Evolutionary conservation across 2,888 invertebrate genomes (phyloP).

Genomic region (Exephanes ischioxanthus): DNA sequence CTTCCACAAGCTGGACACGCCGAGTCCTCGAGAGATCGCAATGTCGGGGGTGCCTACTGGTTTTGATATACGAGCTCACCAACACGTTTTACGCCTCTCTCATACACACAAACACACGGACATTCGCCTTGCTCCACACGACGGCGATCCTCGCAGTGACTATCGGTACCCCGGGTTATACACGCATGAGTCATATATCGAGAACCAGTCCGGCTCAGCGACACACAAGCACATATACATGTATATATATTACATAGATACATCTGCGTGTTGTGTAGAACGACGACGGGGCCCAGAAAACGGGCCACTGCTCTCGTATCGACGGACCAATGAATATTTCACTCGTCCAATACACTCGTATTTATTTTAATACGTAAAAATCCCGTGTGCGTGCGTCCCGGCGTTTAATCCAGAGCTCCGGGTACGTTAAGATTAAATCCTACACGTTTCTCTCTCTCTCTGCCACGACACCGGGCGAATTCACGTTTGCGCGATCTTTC

Average conservation of each 20-base stretch:
- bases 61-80: conserved; percentile 84
- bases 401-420: conserved; percentile 63
- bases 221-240: conserved; percentile 61
- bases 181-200: conserved; percentile 82
- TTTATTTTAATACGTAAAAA: conserved; percentile 9
- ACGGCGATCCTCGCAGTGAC: conserved; percentile 31
- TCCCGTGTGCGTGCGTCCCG: conserved; percentile 16
- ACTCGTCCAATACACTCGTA: conserved; percentile 62
- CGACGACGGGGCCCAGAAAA: conserved; percentile 52
- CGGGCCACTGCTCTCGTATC: conserved; percentile 58
- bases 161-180: conserved; percentile 74
- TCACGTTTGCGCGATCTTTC: conserved; percentile 13
- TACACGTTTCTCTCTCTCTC: conserved; percentile 60
- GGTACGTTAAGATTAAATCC: conserved; percentile 74
- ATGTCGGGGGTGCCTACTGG: conserved; percentile 84
- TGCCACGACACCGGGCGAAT: conserved; percentile 22
- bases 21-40: conserved; percentile 74
- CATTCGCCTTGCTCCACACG: conserved; percentile 19
- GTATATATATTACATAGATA: background rate
- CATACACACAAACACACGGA: conserved; percentile 37
- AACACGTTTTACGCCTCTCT: conserved; percentile 71
- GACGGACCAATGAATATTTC: conserved; percentile 79
- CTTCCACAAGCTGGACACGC: conserved; percentile 55
- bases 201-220: conserved; percentile 80
- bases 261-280: conserved; percentile 23